Evolutionary conservation across 2,888 invertebrate genomes (phyloP), one percentile per base, ranked within the genome.

Genomic region (Oxyteleia sp.): DNA sequence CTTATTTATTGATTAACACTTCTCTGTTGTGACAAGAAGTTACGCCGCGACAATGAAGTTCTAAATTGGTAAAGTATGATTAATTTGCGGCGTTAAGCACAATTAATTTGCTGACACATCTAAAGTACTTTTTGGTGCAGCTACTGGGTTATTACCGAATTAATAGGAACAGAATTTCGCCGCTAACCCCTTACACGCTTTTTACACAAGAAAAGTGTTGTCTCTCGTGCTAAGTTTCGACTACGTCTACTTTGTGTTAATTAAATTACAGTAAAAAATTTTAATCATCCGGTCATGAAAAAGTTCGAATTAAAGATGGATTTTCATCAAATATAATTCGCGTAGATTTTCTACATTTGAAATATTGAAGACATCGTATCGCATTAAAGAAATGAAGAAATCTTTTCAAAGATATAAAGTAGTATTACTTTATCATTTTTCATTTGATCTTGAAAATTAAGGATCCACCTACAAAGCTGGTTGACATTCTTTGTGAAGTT

Each of bases 41-140:
- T 49, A 11, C 18, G n/a, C 20, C 23, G 11, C 1, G 47, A 49
- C 47, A 49, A 49, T 49, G 47, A 49, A 49, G 18, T 49, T 49
- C 23, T n/a, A 23, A 49, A 49, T 23, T 20, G 23, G 47, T 23
- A 49, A 49, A 49, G 23, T 49, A 49, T 49, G 47, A 49, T 49
- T 49, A 49, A 49, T 49, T 23, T 49, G 23, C 47, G 8, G 47
- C 18, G 47, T 49, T 49, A 20, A 49, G 23, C n/a, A 49, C 47
- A 20, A 49, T 49, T 20, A 49, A 20, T 23, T 23, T 23, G 23
- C 23, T 20, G 47, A 49, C 47, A 49, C 47, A 23, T 23, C 47
- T 49, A 18, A 20, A 49, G 20, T 23, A 2, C n/a, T 49, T 49
- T 49, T 49, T 49, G 11, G 23, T 23, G 7, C 3, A 43, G 43